Percentiles rank a stretch among this genome's conserved stretches.
These are phyloP conservation scores for Malacosoma neustria DNA, from an alignment of 2,888 invertebrate genomes.

Conservation along the genomic window DNA sequence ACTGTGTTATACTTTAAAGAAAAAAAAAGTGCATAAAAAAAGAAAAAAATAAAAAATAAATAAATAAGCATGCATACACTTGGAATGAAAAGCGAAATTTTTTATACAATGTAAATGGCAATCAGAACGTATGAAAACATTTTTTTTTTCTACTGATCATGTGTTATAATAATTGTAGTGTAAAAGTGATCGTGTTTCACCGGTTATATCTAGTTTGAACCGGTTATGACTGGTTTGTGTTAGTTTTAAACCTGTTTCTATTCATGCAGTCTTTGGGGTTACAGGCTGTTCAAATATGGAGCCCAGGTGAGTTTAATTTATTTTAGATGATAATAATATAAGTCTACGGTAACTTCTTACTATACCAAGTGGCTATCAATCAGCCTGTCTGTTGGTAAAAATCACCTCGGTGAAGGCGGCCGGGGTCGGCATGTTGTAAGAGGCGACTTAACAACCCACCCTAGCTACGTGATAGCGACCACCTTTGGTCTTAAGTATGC, in stretches of 20 bases:
- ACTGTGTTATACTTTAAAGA: slow-evolving; percentile 12
- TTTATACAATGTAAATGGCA: no score
- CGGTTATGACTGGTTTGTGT: neutral
- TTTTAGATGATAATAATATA: no score
- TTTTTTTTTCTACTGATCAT: no score
- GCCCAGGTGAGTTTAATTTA: slow-evolving; percentile 54
- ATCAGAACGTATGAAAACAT: no score
- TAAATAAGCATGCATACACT: slow-evolving; percentile 6
- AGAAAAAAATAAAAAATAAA: slow-evolving; percentile 2
- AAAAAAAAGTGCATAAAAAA: neutral
- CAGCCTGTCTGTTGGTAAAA: no score
- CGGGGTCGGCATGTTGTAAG: no score
- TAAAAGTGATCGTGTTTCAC: neutral
- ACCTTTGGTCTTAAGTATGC: no score
- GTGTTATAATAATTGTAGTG: neutral
- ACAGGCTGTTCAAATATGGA: slow-evolving; percentile 31
- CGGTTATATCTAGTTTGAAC: neutral
- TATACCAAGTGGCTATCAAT: no score
- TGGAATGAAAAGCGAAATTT: slow-evolving; percentile 12
- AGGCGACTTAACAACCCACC: no score
- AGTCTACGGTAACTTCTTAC: no score
- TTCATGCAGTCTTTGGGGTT: slow-evolving; percentile 21
- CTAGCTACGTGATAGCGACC: no score
- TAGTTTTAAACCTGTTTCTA: neutral
- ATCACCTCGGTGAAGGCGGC: no score